A percentile compares a stretch with the other conserved stretches of the same genome.
These are phyloP conservation scores for Ispidina picta DNA, from an alignment of 2,797 vertebrate species.

Conservation along the genomic window DNA sequence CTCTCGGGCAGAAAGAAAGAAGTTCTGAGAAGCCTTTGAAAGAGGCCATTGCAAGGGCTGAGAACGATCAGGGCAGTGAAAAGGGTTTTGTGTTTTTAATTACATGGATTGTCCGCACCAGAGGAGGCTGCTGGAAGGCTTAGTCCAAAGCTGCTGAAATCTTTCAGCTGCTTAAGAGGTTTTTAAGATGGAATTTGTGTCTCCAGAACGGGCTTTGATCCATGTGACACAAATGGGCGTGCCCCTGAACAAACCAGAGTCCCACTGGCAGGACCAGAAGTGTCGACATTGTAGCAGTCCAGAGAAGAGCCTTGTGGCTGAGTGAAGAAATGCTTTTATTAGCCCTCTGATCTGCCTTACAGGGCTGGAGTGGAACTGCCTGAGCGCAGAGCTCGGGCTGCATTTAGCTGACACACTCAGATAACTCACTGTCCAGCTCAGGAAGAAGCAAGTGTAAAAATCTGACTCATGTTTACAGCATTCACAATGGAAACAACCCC, in stretches of 20 bases:
- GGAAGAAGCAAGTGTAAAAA: background rate
- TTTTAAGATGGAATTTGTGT: background rate
- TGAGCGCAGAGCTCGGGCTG: background rate
- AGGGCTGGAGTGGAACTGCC: background rate
- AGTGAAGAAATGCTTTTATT: background rate
- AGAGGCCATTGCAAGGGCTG: background rate
- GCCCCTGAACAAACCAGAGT: background rate
- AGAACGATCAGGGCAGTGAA: background rate
- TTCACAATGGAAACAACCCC: background rate
- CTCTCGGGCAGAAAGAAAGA: background rate
- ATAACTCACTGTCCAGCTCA: too few relatives aligned
- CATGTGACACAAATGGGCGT: background rate
- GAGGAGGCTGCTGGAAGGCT: background rate
- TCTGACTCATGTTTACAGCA: background rate
- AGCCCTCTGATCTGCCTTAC: background rate
- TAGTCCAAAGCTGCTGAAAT: background rate
- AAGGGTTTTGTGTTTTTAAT: background rate
- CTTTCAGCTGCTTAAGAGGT: background rate
- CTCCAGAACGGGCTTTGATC: background rate
- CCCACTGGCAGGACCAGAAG: background rate
- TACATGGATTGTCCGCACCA: background rate
- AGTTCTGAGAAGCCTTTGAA: background rate
- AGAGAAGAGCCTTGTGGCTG: background rate
- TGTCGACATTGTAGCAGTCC: background rate
- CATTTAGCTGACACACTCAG: background rate